Evolutionary conservation across 2,888 invertebrate species (phyloP).

Genomic region (Plagodis dolabraria): DNA sequence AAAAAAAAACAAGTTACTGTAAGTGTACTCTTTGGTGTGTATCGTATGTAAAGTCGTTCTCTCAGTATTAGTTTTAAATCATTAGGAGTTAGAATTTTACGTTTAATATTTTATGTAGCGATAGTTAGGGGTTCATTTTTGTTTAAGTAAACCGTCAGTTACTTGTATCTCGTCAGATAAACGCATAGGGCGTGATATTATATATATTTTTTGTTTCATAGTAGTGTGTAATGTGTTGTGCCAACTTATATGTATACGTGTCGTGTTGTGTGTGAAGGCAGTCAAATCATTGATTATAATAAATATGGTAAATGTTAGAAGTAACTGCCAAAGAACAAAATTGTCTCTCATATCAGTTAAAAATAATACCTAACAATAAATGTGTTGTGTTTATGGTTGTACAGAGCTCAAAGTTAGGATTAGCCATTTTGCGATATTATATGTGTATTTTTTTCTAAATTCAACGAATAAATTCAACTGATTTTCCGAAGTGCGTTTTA

Average conservation of each 20-base stretch:
- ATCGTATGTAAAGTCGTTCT: slow-evolving; percentile 61
- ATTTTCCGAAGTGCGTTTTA: slow-evolving; percentile 61
- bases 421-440: slow-evolving; percentile 60
- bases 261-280: slow-evolving; percentile 1
- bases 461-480: slow-evolving; percentile 74
- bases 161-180: slow-evolving; percentile 53
- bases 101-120: slow-evolving; percentile 76
- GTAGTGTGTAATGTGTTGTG: slow-evolving; percentile 47
- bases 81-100: slow-evolving; percentile 76
- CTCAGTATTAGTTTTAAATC: slow-evolving; percentile 80
- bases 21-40: slow-evolving; percentile 47
- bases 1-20: slow-evolving; percentile 37
- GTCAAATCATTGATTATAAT: slow-evolving; percentile 29
- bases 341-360: slow-evolving; percentile 54
- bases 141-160: slow-evolving; percentile 67
- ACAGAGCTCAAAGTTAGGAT: slow-evolving; percentile 68
- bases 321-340: slow-evolving; percentile 60
- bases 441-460: slow-evolving; percentile 76
- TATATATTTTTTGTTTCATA: slow-evolving; percentile 48
- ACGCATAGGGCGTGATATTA: slow-evolving; percentile 43
- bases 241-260: slow-evolving; percentile 46
- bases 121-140: slow-evolving; percentile 63
- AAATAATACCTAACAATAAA: slow-evolving; percentile 49
- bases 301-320: slow-evolving; percentile 4
- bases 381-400: slow-evolving; percentile 67